Evolutionary conservation across 2,888 invertebrate species (phyloP).

Genomic region (Protodeltote pygarga): DNA sequence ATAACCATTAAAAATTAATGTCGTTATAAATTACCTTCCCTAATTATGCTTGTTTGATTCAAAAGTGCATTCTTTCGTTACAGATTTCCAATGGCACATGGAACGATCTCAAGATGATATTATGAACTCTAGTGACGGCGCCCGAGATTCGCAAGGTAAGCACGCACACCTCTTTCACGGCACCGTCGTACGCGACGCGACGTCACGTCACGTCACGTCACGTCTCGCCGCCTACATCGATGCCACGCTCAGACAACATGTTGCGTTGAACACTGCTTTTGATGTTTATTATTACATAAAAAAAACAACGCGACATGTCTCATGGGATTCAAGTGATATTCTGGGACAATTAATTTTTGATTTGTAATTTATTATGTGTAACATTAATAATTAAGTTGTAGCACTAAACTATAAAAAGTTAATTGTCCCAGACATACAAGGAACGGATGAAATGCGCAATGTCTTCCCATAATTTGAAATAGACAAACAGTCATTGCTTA

Average conservation of each 20-base stretch:
- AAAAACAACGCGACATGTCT: constrained; percentile 69
- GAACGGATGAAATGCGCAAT: constrained; percentile 88
- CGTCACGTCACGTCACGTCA: too few relatives aligned
- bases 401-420: constrained; percentile 59
- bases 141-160: constrained; percentile 97
- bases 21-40: too few relatives aligned
- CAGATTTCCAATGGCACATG: constrained; percentile 96
- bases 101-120: constrained; percentile 95
- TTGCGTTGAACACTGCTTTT: constrained; percentile 64
- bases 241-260: constrained; percentile 60
- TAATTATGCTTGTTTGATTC: background rate
- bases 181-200: constrained; percentile 45
- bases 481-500: constrained; percentile 83
- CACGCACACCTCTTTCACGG: constrained; percentile 37
- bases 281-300: constrained; percentile 37
- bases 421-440: constrained; percentile 79
- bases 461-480: constrained; percentile 86
- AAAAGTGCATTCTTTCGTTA: constrained; percentile 54
- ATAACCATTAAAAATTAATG: too few relatives aligned
- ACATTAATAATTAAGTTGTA: background rate
- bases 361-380: constrained; percentile 2
- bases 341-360: constrained; percentile 77
- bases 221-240: constrained; percentile 46
- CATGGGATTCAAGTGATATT: constrained; percentile 75
- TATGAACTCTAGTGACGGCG: constrained; percentile 94